A percentile compares a stretch with the other conserved stretches of the same genome.
Evolutionary conservation across 2,888 invertebrate genomes (phyloP).

Genomic region (Hirtodrosophila alboralis): DNA sequence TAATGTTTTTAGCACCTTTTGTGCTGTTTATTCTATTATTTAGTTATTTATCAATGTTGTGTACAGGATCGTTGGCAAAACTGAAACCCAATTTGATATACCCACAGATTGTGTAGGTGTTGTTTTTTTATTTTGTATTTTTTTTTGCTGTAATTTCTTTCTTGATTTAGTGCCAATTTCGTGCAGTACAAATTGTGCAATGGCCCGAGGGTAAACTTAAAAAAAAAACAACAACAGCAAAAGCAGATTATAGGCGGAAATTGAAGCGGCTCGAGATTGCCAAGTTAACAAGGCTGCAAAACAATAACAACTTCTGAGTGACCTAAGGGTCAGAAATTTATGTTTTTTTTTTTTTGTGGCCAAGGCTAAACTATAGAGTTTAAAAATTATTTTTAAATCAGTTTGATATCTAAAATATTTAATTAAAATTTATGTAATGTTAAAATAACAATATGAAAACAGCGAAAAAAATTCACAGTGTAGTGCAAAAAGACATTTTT

Average conservation of each 20-base stretch:
- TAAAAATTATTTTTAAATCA: background rate
- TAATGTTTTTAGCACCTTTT: slow-evolving; percentile 63
- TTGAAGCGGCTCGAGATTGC: slow-evolving; percentile 45
- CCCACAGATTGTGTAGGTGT: slow-evolving; percentile 60
- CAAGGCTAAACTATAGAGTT: background rate
- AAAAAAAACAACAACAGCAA: too few species aligned
- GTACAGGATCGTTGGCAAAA: slow-evolving; percentile 30
- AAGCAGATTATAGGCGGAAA: slow-evolving; percentile 69
- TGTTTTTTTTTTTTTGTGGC: slow-evolving; percentile 3
- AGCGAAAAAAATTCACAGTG: too few species aligned
- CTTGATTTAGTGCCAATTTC: slow-evolving; percentile 79
- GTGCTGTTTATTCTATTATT: slow-evolving; percentile 73
- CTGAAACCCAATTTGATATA: slow-evolving; percentile 34
- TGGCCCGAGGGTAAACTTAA: slow-evolving; percentile 54
- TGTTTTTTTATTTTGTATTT: slow-evolving; percentile 15
- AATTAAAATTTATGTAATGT: too few species aligned
- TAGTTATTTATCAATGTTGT: slow-evolving; percentile 70
- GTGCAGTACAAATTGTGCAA: slow-evolving; percentile 62
- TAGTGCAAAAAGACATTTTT: too few species aligned
- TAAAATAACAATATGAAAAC: too few species aligned
- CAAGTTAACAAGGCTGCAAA: slow-evolving; percentile 53
- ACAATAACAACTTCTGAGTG: slow-evolving; percentile 41
- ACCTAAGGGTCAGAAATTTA: slow-evolving; percentile 38
- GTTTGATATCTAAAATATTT: too few species aligned
- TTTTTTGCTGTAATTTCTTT: slow-evolving; percentile 33